Evolutionary conservation across 2,797 vertebrate species (phyloP).

Genomic region (Meriones psammophilus): DNA sequence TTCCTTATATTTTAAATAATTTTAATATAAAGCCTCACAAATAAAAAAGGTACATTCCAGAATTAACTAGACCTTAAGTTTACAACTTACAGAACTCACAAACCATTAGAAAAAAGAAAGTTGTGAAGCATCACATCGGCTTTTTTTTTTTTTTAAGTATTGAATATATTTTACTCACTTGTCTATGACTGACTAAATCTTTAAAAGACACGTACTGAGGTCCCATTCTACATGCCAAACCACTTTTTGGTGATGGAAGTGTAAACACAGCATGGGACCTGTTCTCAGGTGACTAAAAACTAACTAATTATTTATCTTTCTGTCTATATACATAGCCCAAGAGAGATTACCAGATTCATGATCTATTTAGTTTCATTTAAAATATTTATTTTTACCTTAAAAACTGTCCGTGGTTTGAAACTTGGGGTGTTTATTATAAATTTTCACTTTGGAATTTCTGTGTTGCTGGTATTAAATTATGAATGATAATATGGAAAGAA

Average conservation of each 20-base stretch:
- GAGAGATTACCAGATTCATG: background rate
- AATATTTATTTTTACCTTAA: background rate
- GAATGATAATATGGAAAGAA: background rate
- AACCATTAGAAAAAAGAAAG: background rate
- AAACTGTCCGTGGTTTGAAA: background rate
- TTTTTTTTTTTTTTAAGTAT: background rate
- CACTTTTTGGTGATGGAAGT: background rate
- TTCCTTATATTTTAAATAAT: background rate
- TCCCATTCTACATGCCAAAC: background rate
- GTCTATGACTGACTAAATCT: background rate
- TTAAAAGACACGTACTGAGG: background rate
- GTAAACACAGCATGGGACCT: background rate
- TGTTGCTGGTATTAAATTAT: background rate
- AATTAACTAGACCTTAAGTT: background rate
- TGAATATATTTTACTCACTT: background rate
- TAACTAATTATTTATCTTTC: background rate
- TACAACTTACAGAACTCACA: background rate
- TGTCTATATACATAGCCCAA: background rate
- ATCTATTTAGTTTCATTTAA: background rate
- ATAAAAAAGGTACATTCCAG: background rate
- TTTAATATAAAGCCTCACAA: background rate
- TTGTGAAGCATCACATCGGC: background rate
- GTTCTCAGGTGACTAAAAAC: background rate
- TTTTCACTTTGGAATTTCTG: conserved; percentile 10
- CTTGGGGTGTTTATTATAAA: background rate